phyloP scores from a whole-genome alignment of 2,113 vertebrate genomes.

The Girardinichthys multiradiatus region DNA sequence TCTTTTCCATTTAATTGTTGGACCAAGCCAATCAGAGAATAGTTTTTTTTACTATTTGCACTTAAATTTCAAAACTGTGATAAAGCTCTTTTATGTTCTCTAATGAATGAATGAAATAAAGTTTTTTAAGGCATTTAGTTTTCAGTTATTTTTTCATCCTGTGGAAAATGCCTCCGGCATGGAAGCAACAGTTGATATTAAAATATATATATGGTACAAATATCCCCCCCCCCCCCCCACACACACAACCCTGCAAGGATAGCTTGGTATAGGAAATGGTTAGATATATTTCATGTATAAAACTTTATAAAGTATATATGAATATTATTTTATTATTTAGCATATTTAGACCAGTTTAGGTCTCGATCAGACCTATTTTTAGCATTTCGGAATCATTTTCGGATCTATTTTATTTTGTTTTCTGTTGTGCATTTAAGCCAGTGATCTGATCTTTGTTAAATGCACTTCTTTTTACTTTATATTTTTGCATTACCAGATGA shows the following conservation, averaged over 20 bases:
- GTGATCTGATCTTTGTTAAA: neutral
- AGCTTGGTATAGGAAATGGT: no score
- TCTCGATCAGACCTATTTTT: no score
- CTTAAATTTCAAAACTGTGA: slow-evolving; percentile 73
- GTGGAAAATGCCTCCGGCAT: neutral
- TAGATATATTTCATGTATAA: no score
- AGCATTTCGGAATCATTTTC: no score
- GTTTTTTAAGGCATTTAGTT: slow-evolving; percentile 30
- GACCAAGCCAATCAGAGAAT: slow-evolving; percentile 26
- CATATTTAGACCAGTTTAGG: no score
- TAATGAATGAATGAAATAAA: slow-evolving; percentile 57
- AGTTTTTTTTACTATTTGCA: slow-evolving; percentile 62
- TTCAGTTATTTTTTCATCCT: neutral
- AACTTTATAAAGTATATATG: no score
- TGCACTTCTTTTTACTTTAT: neutral
- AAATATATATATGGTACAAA: no score
- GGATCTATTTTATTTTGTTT: no score
- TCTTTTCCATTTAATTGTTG: slow-evolving; percentile 16
- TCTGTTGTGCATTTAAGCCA: no score
- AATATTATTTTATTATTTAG: no score
- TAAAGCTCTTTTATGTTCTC: slow-evolving; percentile 51
- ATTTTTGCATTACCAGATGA: no score
- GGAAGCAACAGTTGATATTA: neutral
- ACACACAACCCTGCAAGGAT: neutral
- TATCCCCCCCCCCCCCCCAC: no score